phyloP scores from a whole-genome alignment of 2,797 vertebrate species.

The Gymnoscopelus braueri region DNA sequence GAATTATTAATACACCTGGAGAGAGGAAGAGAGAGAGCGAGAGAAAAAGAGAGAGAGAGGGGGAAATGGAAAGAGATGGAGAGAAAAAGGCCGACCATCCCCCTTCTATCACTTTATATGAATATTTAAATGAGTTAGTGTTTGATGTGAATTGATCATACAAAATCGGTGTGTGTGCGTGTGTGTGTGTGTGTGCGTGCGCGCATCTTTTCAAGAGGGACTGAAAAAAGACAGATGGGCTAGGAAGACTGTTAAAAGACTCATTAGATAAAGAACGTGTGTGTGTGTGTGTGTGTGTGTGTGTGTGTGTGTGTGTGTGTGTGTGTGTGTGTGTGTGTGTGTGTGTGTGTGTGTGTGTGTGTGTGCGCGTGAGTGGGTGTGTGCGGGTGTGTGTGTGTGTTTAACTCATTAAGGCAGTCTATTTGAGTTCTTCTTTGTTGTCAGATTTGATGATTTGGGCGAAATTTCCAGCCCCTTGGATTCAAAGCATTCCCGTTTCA shows the following conservation, averaged over 20 bases:
- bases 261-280: conserved; percentile 68
- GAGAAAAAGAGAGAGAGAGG: conserved; percentile 18
- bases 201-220: background rate
- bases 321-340: background rate
- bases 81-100: conserved; percentile 42
- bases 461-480: conserved; percentile 79
- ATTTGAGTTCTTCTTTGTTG: conserved; percentile 86
- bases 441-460: conserved; percentile 87
- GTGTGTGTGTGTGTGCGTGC: conserved; percentile 37
- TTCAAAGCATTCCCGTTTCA: conserved; percentile 80
- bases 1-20: conserved; percentile 81
- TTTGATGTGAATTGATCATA: conserved; percentile 81
- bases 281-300: background rate
- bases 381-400: conserved; percentile 63
- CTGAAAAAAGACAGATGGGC: conserved; percentile 55
- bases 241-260: conserved; percentile 70
- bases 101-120: conserved; percentile 80
- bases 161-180: conserved; percentile 52
- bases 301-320: conserved; percentile 2
- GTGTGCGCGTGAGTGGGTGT: conserved; percentile 16
- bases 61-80: conserved; percentile 19
- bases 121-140: conserved; percentile 79
- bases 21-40: conserved; percentile 59
- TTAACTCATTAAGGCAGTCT: conserved; percentile 79
- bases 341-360: conserved; percentile 15